Evolutionary conservation across 2,113 vertebrate species (phyloP), one percentile per base, ranked within the genome.

Genomic region (Pseudopodoces humilis): DNA sequence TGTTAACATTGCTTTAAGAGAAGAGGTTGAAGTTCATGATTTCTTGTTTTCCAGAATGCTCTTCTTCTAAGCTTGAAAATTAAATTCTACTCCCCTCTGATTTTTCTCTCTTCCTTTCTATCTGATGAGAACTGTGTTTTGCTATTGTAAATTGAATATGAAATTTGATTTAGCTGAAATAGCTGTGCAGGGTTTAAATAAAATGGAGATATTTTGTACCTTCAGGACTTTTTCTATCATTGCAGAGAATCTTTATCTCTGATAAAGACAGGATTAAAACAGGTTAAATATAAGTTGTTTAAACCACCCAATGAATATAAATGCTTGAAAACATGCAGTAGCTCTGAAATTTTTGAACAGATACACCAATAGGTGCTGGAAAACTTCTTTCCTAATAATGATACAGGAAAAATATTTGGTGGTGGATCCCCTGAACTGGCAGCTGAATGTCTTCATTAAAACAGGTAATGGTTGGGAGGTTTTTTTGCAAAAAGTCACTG

Each of bases 161-260:
- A 91, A 78, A 86, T 64, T 83, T 49, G 39, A 86, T 91, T 95
- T 83, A 83, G 49, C 56, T 78, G 53, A 78, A 85, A 70, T n/a
- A 44, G n/a, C 67, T 83, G 37, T n/a, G 16, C 41, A 91, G 20
- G 30, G 7, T 2, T 2, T 76, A 84, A 92, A 80, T 78, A 90
- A 76, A 79, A 87, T 49, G 19, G 39, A 83, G 31, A 12, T 68
- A 25, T 37, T 90, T 94, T 75, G 44, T 78, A 39, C 21, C 28
- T 93, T 82, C 53, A 56, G 41, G 52, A 69, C 35, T 69, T 15
- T 43, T 39, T 39, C 39, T 39, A 12, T 39, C 39, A 39, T 39
- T 39, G 39, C 39, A 39, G 39, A 39, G 39, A 39, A 39, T 39
- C 39, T 39, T 39, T 39, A 39, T 39, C 19, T 53, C 39, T 67